Percentiles rank a stretch among this genome's conserved stretches.
phyloP scores from a whole-genome alignment of 2,113 vertebrate species.

The Verasper variegatus region DNA sequence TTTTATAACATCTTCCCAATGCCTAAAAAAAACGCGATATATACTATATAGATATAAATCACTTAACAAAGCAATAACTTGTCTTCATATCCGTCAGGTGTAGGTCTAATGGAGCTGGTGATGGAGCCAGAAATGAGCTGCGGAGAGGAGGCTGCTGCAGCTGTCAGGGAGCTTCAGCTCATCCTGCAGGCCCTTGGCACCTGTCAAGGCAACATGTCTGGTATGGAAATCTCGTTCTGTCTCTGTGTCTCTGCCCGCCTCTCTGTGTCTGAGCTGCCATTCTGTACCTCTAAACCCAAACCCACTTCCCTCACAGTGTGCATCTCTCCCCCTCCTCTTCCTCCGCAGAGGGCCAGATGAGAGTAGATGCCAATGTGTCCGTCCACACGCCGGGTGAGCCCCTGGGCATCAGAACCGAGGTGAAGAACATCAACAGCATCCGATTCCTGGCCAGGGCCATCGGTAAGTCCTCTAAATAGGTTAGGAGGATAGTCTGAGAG shows the following conservation, averaged over 20 bases:
- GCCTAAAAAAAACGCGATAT: neutral
- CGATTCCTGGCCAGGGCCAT: conserved; percentile 92
- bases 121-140: conserved; percentile 98
- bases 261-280: neutral
- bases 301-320: conserved; percentile 7
- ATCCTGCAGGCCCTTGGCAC: conserved; percentile 94
- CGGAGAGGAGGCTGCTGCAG: conserved; percentile 94
- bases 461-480: conserved; percentile 79
- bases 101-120: conserved; percentile 98
- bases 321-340: neutral
- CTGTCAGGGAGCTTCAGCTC: conserved; percentile 94
- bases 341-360: conserved; percentile 91
- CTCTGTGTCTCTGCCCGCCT: neutral
- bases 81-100: conserved; percentile 79
- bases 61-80: conserved; percentile 15
- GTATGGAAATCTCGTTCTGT: conserved; percentile 76
- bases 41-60: neutral
- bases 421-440: conserved; percentile 98
- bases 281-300: conserved; percentile 9
- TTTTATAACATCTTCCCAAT: too few species aligned
- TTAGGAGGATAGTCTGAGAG: neutral
- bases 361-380: conserved; percentile 97
- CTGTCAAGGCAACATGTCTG: conserved; percentile 96
- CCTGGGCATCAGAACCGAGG: conserved; percentile 91
- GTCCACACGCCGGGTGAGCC: conserved; percentile 91